Evolutionary conservation across 2,113 vertebrate genomes (phyloP).

Genomic region (Sula dactylatra): DNA sequence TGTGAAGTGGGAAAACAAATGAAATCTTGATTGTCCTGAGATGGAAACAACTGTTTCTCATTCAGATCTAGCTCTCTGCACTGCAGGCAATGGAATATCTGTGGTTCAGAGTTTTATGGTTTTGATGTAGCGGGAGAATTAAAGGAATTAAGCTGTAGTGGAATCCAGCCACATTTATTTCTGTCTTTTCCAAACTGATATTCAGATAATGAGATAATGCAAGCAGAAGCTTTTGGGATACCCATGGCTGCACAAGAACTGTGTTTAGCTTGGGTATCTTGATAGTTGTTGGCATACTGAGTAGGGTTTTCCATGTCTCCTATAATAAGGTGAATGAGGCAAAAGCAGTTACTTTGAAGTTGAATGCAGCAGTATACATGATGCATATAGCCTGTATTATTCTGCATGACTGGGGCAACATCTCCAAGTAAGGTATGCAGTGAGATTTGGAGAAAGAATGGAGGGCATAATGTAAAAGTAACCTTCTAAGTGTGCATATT

Average conservation of each 20-base stretch:
- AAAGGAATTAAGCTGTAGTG: neutral
- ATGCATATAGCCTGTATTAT: neutral
- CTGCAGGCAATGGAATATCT: neutral
- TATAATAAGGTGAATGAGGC: neutral
- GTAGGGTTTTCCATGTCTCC: neutral
- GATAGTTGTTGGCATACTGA: neutral
- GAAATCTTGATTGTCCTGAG: neutral
- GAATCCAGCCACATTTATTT: neutral
- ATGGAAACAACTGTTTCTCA: neutral
- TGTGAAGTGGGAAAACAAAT: neutral
- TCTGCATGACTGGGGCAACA: neutral
- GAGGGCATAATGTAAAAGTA: neutral
- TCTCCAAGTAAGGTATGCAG: neutral
- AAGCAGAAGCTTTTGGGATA: neutral
- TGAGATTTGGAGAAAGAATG: neutral
- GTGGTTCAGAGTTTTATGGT: neutral
- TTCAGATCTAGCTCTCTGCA: neutral
- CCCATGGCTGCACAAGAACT: neutral
- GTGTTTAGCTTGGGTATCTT: neutral
- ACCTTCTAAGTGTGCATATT: neutral
- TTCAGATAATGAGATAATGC: neutral
- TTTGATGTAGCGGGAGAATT: neutral
- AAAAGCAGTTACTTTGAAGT: neutral
- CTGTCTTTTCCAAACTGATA: neutral
- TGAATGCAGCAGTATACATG: neutral